These are phyloP conservation scores for Erebia epiphron DNA, from an alignment of 2,888 invertebrate genomes.

Conservation along the genomic window DNA sequence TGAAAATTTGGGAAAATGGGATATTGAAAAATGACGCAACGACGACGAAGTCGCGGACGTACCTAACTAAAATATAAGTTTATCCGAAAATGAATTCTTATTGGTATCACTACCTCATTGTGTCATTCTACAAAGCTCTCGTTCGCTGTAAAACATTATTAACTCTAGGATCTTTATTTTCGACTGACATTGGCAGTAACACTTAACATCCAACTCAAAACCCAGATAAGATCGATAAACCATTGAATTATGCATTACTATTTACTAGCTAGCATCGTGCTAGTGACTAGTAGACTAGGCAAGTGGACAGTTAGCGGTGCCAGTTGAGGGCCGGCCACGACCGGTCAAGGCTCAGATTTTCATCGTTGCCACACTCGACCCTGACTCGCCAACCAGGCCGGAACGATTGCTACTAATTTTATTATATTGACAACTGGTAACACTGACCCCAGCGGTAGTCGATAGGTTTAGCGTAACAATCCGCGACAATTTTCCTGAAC, in stretches of 20 bases:
- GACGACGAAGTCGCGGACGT: no score
- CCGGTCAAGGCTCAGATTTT: slow-evolving; percentile 75
- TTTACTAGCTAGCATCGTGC: background rate
- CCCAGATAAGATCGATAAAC: background rate
- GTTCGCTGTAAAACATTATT: background rate
- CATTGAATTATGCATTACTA: background rate
- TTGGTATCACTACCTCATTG: no score
- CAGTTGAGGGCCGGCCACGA: slow-evolving; percentile 66
- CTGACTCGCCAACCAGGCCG: slow-evolving; percentile 79
- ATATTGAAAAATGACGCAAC: no score
- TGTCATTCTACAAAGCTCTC: no score
- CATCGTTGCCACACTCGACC: slow-evolving; percentile 76
- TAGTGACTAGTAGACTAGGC: background rate
- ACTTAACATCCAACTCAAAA: background rate
- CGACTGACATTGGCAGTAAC: background rate
- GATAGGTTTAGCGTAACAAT: slow-evolving; percentile 21
- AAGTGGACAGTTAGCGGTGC: slow-evolving; percentile 39
- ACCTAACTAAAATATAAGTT: no score
- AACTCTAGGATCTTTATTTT: background rate
- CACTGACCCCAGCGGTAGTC: slow-evolving; percentile 13
- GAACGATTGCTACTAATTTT: slow-evolving; percentile 73
- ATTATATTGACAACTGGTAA: slow-evolving; percentile 49
- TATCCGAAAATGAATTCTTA: no score
- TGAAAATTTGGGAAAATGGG: no score
- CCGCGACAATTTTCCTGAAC: slow-evolving; percentile 11